Conservation (phyloP, 2,113 vertebrate species). For the Chaetodon auriga region DNA sequence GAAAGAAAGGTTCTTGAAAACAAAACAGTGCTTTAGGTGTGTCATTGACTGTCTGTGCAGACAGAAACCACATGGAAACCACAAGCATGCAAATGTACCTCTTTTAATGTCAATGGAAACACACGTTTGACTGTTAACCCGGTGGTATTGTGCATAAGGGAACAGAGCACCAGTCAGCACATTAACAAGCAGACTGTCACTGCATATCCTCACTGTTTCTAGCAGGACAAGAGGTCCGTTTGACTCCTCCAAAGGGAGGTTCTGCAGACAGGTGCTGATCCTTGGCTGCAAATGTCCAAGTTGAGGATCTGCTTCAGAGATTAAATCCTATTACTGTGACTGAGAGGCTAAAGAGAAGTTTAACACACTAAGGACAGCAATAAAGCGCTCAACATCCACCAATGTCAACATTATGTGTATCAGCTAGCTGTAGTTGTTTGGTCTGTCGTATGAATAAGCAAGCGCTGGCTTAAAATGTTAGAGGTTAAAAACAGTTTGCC, state of each 20-base stretch:
- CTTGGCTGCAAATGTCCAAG: constrained; percentile 7
- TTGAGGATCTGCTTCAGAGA: constrained; percentile 4
- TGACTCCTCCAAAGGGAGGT: background rate
- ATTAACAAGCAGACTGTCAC: background rate
- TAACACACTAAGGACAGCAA: background rate
- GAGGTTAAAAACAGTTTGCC: background rate
- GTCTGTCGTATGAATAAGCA: background rate
- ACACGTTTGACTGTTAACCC: background rate
- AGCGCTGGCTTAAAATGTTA: background rate
- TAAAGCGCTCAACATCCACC: background rate
- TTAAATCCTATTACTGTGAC: constrained; percentile 48
- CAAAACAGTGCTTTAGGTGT: background rate
- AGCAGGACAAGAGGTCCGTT: background rate
- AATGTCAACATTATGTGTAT: background rate
- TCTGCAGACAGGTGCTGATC: background rate
- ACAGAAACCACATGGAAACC: constrained; percentile 5
- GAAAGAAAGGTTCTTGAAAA: background rate
- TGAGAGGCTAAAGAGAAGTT: constrained; percentile 7
- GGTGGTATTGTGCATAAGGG: background rate
- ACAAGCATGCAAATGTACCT: constrained; percentile 16
- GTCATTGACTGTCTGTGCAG: background rate
- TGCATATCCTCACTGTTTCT: background rate
- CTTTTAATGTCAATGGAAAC: background rate
- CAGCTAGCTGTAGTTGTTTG: background rate
- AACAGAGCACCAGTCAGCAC: background rate